Conservation (phyloP, 2,888 invertebrate genomes). For the Cephus pygmeus region DNA sequence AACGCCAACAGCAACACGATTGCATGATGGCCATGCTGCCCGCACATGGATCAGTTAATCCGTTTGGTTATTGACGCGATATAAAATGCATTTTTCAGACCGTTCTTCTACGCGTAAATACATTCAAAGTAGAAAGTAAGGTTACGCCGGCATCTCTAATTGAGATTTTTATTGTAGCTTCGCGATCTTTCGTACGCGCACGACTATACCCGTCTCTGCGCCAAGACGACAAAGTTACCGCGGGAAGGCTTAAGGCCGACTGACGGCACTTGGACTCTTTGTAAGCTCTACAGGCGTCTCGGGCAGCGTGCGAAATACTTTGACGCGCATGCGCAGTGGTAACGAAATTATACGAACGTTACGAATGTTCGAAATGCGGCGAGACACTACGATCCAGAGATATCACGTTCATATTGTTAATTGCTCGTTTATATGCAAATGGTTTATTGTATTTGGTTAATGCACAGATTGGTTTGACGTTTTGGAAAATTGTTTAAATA, state of each 20-base stretch:
- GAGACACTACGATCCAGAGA: neutral
- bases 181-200: neutral
- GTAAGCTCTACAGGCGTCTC: slow-evolving; percentile 24
- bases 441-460: neutral
- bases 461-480: neutral
- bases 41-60: slow-evolving; percentile 26
- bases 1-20: slow-evolving; percentile 83
- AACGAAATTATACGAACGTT: neutral
- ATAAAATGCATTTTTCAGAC: neutral
- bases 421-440: neutral
- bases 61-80: neutral
- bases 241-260: slow-evolving; percentile 37
- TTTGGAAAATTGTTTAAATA: neutral
- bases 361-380: neutral
- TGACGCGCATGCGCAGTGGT: slow-evolving; percentile 34
- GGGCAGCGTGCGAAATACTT: slow-evolving; percentile 30
- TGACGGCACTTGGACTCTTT: slow-evolving; percentile 30
- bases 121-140: neutral
- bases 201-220: neutral
- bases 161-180: neutral
- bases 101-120: neutral
- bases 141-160: neutral
- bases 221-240: slow-evolving; percentile 5
- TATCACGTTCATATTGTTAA: neutral
- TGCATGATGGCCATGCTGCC: slow-evolving; percentile 77